Evolutionary conservation across 2,888 invertebrate species (phyloP).

Genomic region (Phengaris alcon): DNA sequence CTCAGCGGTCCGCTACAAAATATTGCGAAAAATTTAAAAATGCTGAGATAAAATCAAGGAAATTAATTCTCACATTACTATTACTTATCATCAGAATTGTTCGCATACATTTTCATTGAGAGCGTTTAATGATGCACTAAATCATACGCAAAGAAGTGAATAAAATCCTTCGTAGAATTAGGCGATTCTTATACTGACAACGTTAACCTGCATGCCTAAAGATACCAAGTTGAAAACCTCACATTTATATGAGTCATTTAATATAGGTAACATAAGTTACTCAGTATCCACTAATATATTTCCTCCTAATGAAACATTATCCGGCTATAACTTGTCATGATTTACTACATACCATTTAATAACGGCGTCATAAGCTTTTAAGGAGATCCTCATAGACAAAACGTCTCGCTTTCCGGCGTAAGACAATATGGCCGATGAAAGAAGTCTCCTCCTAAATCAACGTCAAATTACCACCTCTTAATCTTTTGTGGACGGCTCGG

Average conservation of each 20-base stretch:
- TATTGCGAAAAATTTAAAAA: too few species aligned
- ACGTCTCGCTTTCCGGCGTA: conserved; percentile 54
- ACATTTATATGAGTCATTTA: background rate
- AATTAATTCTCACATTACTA: too few species aligned
- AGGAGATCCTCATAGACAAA: conserved; percentile 55
- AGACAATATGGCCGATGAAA: conserved; percentile 70
- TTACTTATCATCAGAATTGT: too few species aligned
- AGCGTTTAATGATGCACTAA: too few species aligned
- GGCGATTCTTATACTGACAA: too few species aligned
- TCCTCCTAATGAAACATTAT: conserved; percentile 34
- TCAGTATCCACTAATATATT: background rate
- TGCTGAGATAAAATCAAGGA: too few species aligned
- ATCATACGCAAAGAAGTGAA: too few species aligned
- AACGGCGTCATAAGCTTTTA: conserved; percentile 54
- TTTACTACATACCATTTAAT: conserved; percentile 61
- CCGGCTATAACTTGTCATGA: conserved; percentile 36
- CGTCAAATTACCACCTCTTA: conserved; percentile 78
- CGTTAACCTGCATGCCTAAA: background rate
- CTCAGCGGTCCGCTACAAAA: too few species aligned
- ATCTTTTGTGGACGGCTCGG: conserved; percentile 73
- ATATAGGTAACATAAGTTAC: conserved; percentile 1
- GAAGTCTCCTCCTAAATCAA: conserved; percentile 71
- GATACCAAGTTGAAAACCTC: background rate
- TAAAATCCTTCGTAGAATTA: too few species aligned
- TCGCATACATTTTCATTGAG: too few species aligned